Conservation (phyloP, 2,888 invertebrate genomes). For the Synanthedon formicaeformis region DNA sequence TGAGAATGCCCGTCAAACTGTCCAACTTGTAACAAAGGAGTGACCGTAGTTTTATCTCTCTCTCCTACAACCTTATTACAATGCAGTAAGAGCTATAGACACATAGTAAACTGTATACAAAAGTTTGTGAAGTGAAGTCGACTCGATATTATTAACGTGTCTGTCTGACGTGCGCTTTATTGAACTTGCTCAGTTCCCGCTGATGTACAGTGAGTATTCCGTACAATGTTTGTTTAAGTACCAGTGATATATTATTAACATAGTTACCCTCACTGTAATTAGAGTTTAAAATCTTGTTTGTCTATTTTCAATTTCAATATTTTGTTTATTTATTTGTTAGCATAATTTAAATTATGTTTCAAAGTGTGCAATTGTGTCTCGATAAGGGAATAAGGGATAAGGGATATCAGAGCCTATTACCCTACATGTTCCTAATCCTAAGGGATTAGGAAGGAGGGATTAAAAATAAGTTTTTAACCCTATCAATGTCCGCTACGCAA, state of each 20-base stretch:
- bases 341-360: no score
- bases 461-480: no score
- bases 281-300: no score
- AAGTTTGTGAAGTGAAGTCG: conserved; percentile 11
- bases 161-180: conserved; percentile 37
- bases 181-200: conserved; percentile 22
- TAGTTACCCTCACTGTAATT: not conserved
- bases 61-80: conserved; percentile 4
- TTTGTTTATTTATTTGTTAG: no score
- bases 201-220: not conserved
- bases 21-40: conserved; percentile 45
- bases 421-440: no score
- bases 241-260: no score
- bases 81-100: conserved; percentile 8
- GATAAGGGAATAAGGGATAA: no score
- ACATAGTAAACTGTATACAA: conserved; percentile 6
- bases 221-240: conserved; percentile 6
- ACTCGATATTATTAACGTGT: conserved; percentile 40
- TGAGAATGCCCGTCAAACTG: conserved; percentile 46
- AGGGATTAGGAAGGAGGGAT: no score
- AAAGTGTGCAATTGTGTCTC: no score
- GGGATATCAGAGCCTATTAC: no score
- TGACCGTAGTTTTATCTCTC: not conserved
- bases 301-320: no score
- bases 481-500: no score